Base-by-base conservation (phyloP, 1,140 invertebrate genomes). In the Agrypnia vestita region DNA sequence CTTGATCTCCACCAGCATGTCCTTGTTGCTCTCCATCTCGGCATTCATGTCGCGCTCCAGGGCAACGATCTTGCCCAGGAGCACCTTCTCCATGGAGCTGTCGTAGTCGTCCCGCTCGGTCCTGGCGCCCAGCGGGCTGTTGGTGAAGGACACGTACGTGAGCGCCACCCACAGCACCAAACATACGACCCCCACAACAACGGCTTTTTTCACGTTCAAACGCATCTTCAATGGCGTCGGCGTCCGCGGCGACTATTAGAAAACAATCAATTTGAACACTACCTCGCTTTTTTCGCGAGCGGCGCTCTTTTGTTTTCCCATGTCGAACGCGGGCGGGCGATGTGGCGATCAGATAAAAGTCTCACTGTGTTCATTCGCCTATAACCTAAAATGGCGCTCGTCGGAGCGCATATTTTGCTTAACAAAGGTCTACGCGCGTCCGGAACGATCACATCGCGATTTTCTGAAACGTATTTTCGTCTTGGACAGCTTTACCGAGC, bases 21-120 rank as follows among this genome's bases (percentile, higher is more conserved):
- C 84, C 72, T 85, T 86, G 67, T 86, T 88, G 47, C 86, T 85
- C 61, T 80, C 82, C 61, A 87, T 61, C 49, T 89, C 86, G 7
- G 83, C 69, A 21, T 84, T 83, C 75, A 89, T 80, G 43, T 86
- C 84, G 17, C 84, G 56, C 80, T 89, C 84, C 10, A 89, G 80
- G 59, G 80, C 82, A 3, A 84, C 76, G 72, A 89, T 81, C 78
- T 84, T 85, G 59, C 83, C 84, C 71, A 87, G 84, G 56, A 89
- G 67, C 44, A 84, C 76, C 71, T 79, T 76, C 13, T 76, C 44
- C n/a, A 72, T 47, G 3, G 53, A 56, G 12, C 53, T 43, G 15
- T 25, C 69, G 8, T 46, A 19, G n/a, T 64, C 49, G n/a, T 72
- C 56, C 10, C 19, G 67, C 11, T 79, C 64, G 8, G 17, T n/a